A percentile compares a stretch with the other conserved stretches of the same genome.
These are phyloP conservation scores for Urocynchramus pylzowi DNA, from an alignment of 2,113 vertebrate species.

Conservation along the genomic window DNA sequence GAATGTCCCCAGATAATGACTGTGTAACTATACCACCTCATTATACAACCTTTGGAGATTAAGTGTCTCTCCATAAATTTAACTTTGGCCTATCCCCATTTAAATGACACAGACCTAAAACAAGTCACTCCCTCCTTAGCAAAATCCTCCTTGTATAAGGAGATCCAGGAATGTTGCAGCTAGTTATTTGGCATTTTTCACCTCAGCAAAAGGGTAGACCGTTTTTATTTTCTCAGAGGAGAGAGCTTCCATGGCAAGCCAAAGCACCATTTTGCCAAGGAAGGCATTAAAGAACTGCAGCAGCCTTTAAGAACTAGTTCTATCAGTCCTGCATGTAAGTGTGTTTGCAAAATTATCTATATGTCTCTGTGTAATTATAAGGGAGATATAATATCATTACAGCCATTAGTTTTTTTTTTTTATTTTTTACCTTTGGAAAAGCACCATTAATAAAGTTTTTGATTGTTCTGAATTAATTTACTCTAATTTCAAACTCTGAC, in stretches of 20 bases:
- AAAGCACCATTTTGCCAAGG: neutral
- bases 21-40: neutral
- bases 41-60: neutral
- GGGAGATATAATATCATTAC: neutral
- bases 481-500: neutral
- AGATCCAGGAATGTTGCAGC: neutral
- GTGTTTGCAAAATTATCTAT: neutral
- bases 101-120: neutral
- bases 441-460: neutral
- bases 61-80: neutral
- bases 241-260: neutral
- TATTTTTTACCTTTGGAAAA: neutral
- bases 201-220: neutral
- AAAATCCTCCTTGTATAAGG: neutral
- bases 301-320: neutral
- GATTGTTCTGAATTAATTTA: conserved; percentile 4
- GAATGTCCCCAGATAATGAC: neutral
- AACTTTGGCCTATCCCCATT: neutral
- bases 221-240: neutral
- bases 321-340: neutral
- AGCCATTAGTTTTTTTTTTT: neutral
- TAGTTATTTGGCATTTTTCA: neutral
- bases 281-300: neutral
- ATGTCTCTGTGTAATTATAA: neutral
- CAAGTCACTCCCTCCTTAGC: neutral